These are phyloP conservation scores for Danaus plexippus DNA, from an alignment of 1,140 invertebrate species.

Conservation along the genomic window DNA sequence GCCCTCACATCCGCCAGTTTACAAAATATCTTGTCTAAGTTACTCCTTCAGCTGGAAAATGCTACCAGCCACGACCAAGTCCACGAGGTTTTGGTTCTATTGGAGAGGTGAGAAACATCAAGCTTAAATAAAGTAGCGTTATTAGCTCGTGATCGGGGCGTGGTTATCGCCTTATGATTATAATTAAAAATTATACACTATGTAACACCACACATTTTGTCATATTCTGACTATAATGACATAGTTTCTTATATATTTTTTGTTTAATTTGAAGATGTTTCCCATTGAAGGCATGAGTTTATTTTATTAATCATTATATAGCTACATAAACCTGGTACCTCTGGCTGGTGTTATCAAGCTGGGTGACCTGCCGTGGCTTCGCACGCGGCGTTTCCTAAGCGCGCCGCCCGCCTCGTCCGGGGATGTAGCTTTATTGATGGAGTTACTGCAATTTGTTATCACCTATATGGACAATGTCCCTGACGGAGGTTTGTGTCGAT, in stretches of 20 bases:
- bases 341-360: constrained; percentile 39
- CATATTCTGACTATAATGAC: too few species aligned
- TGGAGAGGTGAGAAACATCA: constrained; percentile 68
- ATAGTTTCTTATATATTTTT: too few species aligned
- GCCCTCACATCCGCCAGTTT: constrained; percentile 65
- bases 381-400: constrained; percentile 73
- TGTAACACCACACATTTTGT: too few species aligned
- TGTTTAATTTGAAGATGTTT: too few species aligned
- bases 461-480: constrained; percentile 56
- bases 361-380: constrained; percentile 73
- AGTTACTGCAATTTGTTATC: constrained; percentile 73
- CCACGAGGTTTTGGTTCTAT: constrained; percentile 63
- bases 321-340: constrained; percentile 36
- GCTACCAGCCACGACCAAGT: constrained; percentile 74
- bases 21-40: constrained; percentile 56
- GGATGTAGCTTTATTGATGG: constrained; percentile 73
- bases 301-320: constrained; percentile 9
- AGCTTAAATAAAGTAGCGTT: too few species aligned
- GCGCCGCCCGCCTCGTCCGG: constrained; percentile 73
- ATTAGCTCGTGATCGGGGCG: too few species aligned
- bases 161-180: too few species aligned
- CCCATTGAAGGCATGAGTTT: too few species aligned
- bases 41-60: constrained; percentile 74
- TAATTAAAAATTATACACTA: too few species aligned
- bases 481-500: constrained; percentile 28